Base-by-base conservation (phyloP, 2,113 vertebrate species). In the Daphoenositta chrysoptera region DNA sequence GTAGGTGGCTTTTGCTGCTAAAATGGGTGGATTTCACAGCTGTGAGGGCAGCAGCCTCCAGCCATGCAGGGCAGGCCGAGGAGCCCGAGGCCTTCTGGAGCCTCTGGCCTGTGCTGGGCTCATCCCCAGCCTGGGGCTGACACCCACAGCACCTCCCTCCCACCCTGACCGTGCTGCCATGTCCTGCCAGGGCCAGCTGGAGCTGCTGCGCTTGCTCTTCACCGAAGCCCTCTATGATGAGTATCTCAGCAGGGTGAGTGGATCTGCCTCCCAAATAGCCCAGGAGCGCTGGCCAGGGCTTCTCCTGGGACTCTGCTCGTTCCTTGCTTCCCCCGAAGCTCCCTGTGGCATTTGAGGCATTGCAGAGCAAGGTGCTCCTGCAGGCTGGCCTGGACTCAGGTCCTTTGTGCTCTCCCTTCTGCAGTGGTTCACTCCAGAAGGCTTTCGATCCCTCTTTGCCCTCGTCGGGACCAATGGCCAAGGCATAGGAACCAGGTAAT, bases 391-490 rank as follows among this genome's bases (percentile, higher is more conserved):
- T 21, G 57, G 30, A 1, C 76, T 96, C n/a, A 54, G 76, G n/a
- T 42, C 17, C 53, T 91, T 40, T 93, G n/a, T 97, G 22, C 22
- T 93, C 45, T 77, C 90, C 77, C 87, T 19, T 11, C 91, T 94
- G 50, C 98, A 99, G 99, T 99, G 99, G 99, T 99, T 99, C 96
- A 98, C 98, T 60, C 98, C 99, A 1, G 99, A 99, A 82, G 99
- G 99, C 51, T 99, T 99, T 97, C 98, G 98, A 48, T 99, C 99
- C 64, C 98, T 99, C 47, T 99, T 99, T 56, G 98, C 99, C 54
- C 98, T 99, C 10, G 98, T 99, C 27, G 99, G 99, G 83, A 99
- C 99, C 81, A 99, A 99, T 18, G 99, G 99, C 60, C 99, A 99
- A 98, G 99, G 99, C 88, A 99, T 99, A 39, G 99, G 99, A 80